These are phyloP conservation scores for Muscicapa striata DNA, from an alignment of 2,797 vertebrate genomes.

Conservation along the genomic window DNA sequence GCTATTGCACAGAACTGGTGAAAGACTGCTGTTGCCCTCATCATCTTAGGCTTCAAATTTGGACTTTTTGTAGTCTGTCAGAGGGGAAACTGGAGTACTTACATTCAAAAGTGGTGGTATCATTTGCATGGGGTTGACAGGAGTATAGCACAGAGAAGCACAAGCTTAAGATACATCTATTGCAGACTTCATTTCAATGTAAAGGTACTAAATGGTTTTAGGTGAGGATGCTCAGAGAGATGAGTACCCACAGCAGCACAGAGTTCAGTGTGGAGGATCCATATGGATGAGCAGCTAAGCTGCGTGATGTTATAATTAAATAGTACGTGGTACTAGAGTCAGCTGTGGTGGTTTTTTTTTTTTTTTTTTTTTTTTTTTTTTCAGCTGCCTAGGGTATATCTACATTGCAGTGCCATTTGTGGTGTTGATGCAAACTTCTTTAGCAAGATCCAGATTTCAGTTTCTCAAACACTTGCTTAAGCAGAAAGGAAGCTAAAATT, in stretches of 20 bases:
- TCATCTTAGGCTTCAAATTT: neutral
- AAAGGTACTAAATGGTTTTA: neutral
- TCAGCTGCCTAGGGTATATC: conserved; percentile 4
- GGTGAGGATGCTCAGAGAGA: neutral
- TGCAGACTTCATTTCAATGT: neutral
- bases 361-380: neutral
- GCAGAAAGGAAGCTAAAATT: conserved; percentile 50
- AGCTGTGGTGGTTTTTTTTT: neutral
- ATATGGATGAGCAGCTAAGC: conserved; percentile 31
- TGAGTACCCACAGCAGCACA: neutral
- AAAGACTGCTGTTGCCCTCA: neutral
- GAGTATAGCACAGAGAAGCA: neutral
- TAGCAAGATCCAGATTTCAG: conserved; percentile 42
- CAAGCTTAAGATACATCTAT: neutral
- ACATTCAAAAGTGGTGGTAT: neutral
- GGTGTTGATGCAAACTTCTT: conserved; percentile 24
- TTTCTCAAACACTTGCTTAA: conserved; percentile 37
- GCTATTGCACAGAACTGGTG: neutral
- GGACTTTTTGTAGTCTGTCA: neutral
- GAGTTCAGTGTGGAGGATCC: neutral
- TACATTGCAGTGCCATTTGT: conserved; percentile 23
- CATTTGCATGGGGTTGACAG: neutral
- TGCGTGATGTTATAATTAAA: neutral
- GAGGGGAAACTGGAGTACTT: neutral
- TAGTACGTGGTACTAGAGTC: neutral